phyloP scores from a whole-genome alignment of 2,888 invertebrate genomes.

The Drosophila diplacantha region DNA sequence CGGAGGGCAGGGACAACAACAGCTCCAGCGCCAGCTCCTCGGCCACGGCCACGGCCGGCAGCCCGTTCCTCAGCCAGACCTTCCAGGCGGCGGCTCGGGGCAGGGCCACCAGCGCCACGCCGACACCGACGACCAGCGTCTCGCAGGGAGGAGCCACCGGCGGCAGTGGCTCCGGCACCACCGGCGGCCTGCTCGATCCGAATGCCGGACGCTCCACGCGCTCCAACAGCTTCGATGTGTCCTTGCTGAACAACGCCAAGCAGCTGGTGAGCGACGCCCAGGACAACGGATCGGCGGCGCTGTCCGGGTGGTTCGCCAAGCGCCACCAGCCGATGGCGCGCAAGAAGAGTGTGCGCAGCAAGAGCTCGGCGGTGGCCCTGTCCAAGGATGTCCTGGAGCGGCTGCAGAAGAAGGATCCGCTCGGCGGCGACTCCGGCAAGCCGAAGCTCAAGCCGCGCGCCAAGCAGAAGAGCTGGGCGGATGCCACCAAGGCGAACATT shows the following conservation, averaged over 20 bases:
- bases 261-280: constrained; percentile 77
- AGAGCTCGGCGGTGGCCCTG: constrained; percentile 78
- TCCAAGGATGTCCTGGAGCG: constrained; percentile 82
- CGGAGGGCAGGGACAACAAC: constrained; percentile 40
- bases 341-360: constrained; percentile 80
- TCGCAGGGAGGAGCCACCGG: constrained; percentile 16
- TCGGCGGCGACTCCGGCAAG: constrained; percentile 75
- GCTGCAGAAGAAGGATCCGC: constrained; percentile 79
- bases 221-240: constrained; percentile 91
- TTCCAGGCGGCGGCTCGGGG: constrained; percentile 65
- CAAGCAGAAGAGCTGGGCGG: constrained; percentile 75
- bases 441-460: constrained; percentile 75
- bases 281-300: constrained; percentile 79
- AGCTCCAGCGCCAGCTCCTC: constrained; percentile 57
- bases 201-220: constrained; percentile 81
- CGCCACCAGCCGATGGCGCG: constrained; percentile 87
- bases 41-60: constrained; percentile 49
- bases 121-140: constrained; percentile 51
- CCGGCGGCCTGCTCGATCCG: constrained; percentile 73
- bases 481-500: constrained; percentile 81
- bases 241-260: constrained; percentile 81
- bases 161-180: constrained; percentile 8
- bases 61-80: constrained; percentile 53
- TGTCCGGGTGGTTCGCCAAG: constrained; percentile 87
- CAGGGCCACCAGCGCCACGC: constrained; percentile 65